A percentile compares a stretch with the other conserved stretches of the same genome.
Conservation (phyloP, 2,797 vertebrate genomes). For the Melanotaenia maccullochi region DNA sequence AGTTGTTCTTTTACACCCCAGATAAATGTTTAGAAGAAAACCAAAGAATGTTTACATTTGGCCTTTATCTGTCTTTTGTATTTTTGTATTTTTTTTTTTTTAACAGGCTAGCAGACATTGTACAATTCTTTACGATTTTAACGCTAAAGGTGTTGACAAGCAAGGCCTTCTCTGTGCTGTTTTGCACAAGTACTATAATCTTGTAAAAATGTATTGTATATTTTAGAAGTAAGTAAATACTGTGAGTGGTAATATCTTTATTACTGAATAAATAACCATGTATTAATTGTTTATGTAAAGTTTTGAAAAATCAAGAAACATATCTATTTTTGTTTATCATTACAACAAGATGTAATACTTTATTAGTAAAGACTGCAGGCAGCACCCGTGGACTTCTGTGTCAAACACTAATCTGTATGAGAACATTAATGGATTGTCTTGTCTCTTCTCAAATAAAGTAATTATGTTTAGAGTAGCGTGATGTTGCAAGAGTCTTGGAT, state of each 20-base stretch:
- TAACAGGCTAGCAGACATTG: conserved; percentile 59
- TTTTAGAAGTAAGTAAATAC: conserved; percentile 76
- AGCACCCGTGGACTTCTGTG: conserved; percentile 76
- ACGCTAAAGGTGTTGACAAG: conserved; percentile 61
- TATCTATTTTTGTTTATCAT: conserved; percentile 70
- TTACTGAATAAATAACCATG: conserved; percentile 63
- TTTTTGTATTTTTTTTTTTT: conserved; percentile 9
- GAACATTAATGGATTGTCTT: conserved; percentile 59
- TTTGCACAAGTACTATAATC: conserved; percentile 56
- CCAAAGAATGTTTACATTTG: conserved; percentile 64
- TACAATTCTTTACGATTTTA: conserved; percentile 59
- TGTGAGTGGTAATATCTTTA: conserved; percentile 81
- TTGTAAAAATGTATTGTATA: conserved; percentile 72
- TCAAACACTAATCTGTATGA: conserved; percentile 67
- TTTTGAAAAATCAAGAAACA: conserved; percentile 62
- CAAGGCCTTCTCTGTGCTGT: conserved; percentile 45
- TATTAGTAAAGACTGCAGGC: conserved; percentile 84
- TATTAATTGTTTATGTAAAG: conserved; percentile 74
- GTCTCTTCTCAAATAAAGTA: conserved; percentile 80
- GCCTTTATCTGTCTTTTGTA: conserved; percentile 36
- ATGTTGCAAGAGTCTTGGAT: conserved; percentile 13
- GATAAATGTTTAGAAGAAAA: conserved; percentile 45
- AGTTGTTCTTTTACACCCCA: conserved; percentile 18
- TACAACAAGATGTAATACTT: conserved; percentile 60
- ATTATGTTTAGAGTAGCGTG: conserved; percentile 51